Evolutionary conservation across 2,888 invertebrate species (phyloP).

Genomic region (Salpingus planirostris): DNA sequence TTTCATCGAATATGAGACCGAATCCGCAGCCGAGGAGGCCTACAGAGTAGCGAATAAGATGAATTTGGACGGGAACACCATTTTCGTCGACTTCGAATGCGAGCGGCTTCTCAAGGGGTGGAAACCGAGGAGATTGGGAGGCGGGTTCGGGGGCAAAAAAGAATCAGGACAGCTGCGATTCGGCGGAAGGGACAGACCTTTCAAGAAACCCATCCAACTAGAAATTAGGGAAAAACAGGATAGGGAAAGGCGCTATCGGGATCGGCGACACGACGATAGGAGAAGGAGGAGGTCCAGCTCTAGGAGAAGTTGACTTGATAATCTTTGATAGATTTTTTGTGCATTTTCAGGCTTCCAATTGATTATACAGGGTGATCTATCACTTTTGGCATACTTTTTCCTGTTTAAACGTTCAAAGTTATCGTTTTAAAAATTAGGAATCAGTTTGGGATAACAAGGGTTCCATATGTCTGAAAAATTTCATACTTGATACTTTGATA

Average conservation of each 20-base stretch:
- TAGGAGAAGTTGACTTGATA: no score
- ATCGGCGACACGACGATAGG: no score
- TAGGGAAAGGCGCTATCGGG: background rate
- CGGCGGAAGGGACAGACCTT: constrained; percentile 73
- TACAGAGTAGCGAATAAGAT: constrained; percentile 51
- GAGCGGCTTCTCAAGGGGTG: constrained; percentile 65
- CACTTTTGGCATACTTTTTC: no score
- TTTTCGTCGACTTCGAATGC: constrained; percentile 72
- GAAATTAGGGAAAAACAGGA: constrained; percentile 15
- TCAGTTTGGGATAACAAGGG: no score
- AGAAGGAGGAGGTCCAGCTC: no score
- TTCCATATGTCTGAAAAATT: no score
- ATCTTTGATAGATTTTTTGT: no score
- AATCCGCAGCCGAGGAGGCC: constrained; percentile 53
- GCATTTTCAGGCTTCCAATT: no score
- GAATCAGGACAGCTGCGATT: constrained; percentile 83
- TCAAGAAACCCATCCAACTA: constrained; percentile 52
- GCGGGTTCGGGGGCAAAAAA: constrained; percentile 79
- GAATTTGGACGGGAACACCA: constrained; percentile 56
- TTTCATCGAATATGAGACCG: constrained; percentile 70
- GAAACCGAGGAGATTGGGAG: constrained; percentile 78
- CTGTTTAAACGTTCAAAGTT: no score
- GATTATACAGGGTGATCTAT: no score
- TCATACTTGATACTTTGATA: no score
- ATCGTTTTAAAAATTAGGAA: no score